Evolutionary conservation across 53 echinoderm and acorn worm genomes (phyloP), one percentile per base, ranked within the genome.

Genomic region (Holothuria leucospilota): DNA sequence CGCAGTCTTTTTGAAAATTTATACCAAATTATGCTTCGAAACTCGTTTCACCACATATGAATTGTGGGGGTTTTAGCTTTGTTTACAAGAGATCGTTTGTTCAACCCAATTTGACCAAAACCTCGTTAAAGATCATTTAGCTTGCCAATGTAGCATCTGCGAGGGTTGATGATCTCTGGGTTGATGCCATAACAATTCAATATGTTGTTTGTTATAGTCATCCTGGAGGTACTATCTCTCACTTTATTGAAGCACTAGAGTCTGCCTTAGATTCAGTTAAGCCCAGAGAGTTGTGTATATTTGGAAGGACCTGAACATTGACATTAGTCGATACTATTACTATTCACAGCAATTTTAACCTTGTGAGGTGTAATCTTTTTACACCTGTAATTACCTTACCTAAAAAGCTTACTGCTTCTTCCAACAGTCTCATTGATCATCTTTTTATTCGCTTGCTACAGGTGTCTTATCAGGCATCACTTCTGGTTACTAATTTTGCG

Each of bases 231-330:
- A 69, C 5, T 23, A 28, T n/a, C n/a, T n/a, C n/a, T 1, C n/a
- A 69, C 26, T 69, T 2, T 28, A 69, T 6, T 27, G 28, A 28
- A 14, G 69, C 69, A 15, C 28, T 69, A 25, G 69, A 34, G 34
- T 34, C 34, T 1, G 1, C 34, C 34, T 34, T 34, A 34, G 34
- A 34, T 34, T 3, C 34, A 34, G 34, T 34, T 34, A 3, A 3
- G 34, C 1, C 1, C 34, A 34, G 34, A 34, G 2, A 34, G 34
- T 34, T 34, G 34, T 34, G 34, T 34, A 2, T 34, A 34, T 73
- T 73, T 13, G 73, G 39, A 5, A 39, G 13, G 73, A 73, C 23
- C 73, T 73, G 7, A 73, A 39, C 41, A 73, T 39, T 73, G 73
- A 73, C 39, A 39, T 73, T 42, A 73, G 11, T 73, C 8, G 23